Conservation (phyloP, 2,797 vertebrate genomes). For the Gallinago stenura region DNA sequence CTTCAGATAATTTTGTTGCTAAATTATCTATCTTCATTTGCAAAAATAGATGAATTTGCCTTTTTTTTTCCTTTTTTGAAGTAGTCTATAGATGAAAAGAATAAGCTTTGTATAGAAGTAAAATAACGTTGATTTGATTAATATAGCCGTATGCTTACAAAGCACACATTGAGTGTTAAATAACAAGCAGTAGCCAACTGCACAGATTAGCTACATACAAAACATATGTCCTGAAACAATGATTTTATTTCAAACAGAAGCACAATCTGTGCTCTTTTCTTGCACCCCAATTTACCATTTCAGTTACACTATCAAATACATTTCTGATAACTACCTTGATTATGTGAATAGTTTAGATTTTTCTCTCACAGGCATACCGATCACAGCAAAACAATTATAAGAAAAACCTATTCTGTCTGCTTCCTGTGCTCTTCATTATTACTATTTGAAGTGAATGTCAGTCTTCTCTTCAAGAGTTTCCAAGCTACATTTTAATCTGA, state of each 20-base stretch:
- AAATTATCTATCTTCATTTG: not conserved
- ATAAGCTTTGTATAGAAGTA: not conserved
- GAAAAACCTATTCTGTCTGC: not conserved
- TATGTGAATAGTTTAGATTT: slow-evolving; percentile 1
- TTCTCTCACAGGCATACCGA: not conserved
- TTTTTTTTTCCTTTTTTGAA: not conserved
- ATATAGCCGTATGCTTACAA: slow-evolving; percentile 31
- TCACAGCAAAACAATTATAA: slow-evolving; percentile 30
- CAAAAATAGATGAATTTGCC: not conserved
- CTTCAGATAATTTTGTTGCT: not conserved
- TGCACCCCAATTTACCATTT: slow-evolving; percentile 66
- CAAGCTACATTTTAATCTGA: not conserved
- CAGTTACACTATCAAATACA: slow-evolving; percentile 49
- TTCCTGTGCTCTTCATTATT: not conserved
- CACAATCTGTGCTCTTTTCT: slow-evolving; percentile 60
- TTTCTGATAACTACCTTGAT: slow-evolving; percentile 58
- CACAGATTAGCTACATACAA: slow-evolving; percentile 58
- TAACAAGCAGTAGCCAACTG: slow-evolving; percentile 67
- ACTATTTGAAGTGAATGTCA: not conserved
- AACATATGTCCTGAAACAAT: slow-evolving; percentile 71
- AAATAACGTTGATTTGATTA: slow-evolving; percentile 55
- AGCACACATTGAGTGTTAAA: slow-evolving; percentile 64
- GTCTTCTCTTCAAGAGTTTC: not conserved
- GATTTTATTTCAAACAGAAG: slow-evolving; percentile 70
- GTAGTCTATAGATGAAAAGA: not conserved